Percentiles rank a stretch among this genome's conserved stretches.
Conservation (phyloP, 2,888 invertebrate species). For the Bellardia bayeri region DNA sequence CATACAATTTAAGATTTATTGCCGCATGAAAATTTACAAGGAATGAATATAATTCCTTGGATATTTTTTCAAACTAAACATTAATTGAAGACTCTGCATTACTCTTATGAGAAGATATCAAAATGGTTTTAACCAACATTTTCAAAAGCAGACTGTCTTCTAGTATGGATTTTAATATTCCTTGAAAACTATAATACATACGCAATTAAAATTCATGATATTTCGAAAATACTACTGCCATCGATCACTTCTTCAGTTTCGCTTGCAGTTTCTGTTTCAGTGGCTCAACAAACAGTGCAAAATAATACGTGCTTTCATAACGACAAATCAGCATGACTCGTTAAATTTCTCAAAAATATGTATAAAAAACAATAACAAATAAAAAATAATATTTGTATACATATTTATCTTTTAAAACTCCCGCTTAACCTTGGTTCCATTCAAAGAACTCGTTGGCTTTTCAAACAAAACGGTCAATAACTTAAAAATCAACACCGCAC, state of each 20-base stretch:
- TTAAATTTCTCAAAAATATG: constrained; percentile 19
- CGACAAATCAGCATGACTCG: constrained; percentile 46
- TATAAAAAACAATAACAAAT: constrained; percentile 20
- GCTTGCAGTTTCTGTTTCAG: background rate
- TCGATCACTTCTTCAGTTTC: constrained; percentile 29
- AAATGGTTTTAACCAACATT: no score
- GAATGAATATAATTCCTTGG: no score
- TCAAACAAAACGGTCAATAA: constrained; percentile 63
- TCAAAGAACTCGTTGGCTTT: constrained; percentile 66
- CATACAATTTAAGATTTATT: no score
- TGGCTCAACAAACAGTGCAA: constrained; percentile 56
- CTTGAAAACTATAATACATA: constrained; percentile 18
- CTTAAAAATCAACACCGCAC: constrained; percentile 45
- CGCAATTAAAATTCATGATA: constrained; percentile 58
- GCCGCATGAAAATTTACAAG: no score
- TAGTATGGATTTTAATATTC: constrained; percentile 3
- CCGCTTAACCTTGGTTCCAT: constrained; percentile 68
- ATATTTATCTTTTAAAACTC: constrained; percentile 53
- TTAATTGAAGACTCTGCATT: no score
- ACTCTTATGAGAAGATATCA: no score
- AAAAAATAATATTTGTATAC: constrained; percentile 17
- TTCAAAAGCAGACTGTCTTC: constrained; percentile 6
- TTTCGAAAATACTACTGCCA: constrained; percentile 26
- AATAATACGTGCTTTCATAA: constrained; percentile 1
- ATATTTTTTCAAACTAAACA: no score